Conservation (phyloP, 2,888 invertebrate genomes). For the Torymus auratus region DNA sequence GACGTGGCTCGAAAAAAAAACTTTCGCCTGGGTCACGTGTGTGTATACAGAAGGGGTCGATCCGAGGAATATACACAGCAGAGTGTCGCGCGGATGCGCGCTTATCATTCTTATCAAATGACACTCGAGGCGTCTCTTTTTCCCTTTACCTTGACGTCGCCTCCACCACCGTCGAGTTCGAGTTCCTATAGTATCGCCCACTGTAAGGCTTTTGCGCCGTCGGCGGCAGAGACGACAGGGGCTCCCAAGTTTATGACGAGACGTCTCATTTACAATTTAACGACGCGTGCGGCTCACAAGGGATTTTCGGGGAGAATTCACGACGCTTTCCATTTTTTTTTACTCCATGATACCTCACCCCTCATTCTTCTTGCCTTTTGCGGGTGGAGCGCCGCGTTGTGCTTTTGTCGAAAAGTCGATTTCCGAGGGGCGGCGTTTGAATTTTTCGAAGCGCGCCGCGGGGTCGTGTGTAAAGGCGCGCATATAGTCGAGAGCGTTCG, state of each 20-base stretch:
- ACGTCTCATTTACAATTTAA: conserved; percentile 43
- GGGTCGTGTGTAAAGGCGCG: no score
- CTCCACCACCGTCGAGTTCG: background rate
- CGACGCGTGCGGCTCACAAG: background rate
- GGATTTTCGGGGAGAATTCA: background rate
- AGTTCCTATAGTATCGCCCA: background rate
- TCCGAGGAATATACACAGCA: conserved; percentile 4
- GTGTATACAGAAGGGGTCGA: background rate
- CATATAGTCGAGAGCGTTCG: no score
- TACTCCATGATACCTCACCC: background rate
- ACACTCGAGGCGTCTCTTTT: conserved; percentile 29
- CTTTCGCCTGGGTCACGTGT: no score
- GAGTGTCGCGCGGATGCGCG: conserved; percentile 19
- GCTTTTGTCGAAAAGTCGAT: no score
- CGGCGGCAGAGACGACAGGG: background rate
- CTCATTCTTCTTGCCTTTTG: no score
- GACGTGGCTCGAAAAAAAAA: no score
- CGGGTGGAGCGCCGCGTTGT: no score
- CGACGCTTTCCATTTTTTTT: background rate
- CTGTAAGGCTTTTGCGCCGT: no score
- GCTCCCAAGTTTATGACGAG: conserved; percentile 18
- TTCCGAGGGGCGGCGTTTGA: no score
- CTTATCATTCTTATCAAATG: conserved; percentile 40
- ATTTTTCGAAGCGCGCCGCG: no score
- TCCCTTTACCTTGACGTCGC: no score